A percentile compares a stretch with the other conserved stretches of the same genome.
These are phyloP conservation scores for Pan troglodytes DNA, from an alignment of 2,113 vertebrate species.

Conservation along the genomic window NHGRI_mPanTro3-v2.1_pri NC_072402.2:7840001-7840500, in stretches of 20 bases:
- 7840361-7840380: not conserved
- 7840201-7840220: not conserved
- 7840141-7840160: not conserved
- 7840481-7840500: not conserved
- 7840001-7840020: not conserved
- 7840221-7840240: not conserved
- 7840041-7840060: not conserved
- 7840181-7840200: not conserved
- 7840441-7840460: not conserved
- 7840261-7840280: not conserved
- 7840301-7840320: not conserved
- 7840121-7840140: not conserved
- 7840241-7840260: not conserved
- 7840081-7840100: not conserved
- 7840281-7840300: not conserved
- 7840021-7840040: not conserved
- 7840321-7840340: not conserved
- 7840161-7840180: not conserved
- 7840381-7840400: not conserved
- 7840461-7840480: too few relatives aligned
- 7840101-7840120: constrained; percentile 1
- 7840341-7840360: not conserved
- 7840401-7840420: not conserved
- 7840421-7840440: not conserved
- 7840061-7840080: not conserved